Evolutionary conservation across 1,140 invertebrate species (phyloP).

Genomic region (Ooceraea biroi): DNA sequence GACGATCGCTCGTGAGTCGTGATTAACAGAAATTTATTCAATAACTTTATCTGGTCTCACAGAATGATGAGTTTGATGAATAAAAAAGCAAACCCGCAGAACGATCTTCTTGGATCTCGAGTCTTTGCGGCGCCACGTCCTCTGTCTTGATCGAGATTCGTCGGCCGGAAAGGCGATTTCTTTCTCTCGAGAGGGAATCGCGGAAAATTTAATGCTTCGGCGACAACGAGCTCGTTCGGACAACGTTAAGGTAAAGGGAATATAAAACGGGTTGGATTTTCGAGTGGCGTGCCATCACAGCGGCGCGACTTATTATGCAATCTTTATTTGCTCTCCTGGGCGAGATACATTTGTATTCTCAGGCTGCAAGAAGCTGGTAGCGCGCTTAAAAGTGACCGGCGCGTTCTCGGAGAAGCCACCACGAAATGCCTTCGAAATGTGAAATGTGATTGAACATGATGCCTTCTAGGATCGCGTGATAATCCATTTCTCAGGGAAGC

Average conservation of each 20-base stretch:
- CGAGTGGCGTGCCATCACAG: conserved; percentile 20
- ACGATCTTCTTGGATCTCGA: too few species aligned
- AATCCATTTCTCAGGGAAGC: background rate
- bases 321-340: conserved; percentile 13
- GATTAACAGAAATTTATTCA: too few species aligned
- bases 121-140: too few species aligned
- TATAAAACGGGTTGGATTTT: conserved; percentile 29
- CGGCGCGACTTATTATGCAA: conserved; percentile 21
- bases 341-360: conserved; percentile 34
- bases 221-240: conserved; percentile 46
- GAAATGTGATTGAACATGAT: background rate
- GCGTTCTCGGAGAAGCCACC: conserved; percentile 26
- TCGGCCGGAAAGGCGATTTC: background rate
- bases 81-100: too few species aligned
- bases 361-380: background rate
- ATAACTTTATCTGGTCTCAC: too few species aligned
- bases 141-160: background rate
- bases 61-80: too few species aligned
- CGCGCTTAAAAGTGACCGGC: conserved; percentile 14
- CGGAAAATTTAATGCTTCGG: conserved; percentile 40
- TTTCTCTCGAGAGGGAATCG: conserved; percentile 34
- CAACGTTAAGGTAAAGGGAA: conserved; percentile 52
- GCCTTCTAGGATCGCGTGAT: background rate
- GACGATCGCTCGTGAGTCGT: too few species aligned
- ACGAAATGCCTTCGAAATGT: background rate